Evolutionary conservation across 1,140 invertebrate genomes (phyloP).

Genomic region (Bemisia tabaci): DNA sequence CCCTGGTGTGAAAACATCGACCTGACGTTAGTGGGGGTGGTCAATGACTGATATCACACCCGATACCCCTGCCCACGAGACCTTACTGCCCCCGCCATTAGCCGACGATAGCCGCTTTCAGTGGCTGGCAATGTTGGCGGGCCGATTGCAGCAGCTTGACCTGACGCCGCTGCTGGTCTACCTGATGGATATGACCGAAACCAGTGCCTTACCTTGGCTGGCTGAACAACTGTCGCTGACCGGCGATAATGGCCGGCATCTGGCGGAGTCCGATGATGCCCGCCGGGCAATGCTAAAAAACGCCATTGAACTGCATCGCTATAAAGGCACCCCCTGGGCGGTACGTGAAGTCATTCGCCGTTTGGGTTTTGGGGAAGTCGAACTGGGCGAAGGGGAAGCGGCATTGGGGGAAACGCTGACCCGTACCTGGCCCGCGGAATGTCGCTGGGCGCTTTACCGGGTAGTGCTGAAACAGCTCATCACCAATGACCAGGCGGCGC

Average conservation of each 20-base stretch:
- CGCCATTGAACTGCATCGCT: not conserved
- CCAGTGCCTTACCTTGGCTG: not conserved
- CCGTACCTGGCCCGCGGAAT: too few species aligned
- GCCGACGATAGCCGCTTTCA: not conserved
- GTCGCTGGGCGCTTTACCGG: too few species aligned
- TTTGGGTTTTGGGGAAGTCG: too few species aligned
- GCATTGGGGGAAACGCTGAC: too few species aligned
- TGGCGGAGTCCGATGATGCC: slow-evolving; percentile 1
- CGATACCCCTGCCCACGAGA: not conserved
- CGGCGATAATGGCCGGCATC: slow-evolving; percentile 1
- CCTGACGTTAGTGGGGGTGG: not conserved
- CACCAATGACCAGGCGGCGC: too few species aligned
- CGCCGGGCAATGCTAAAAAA: not conserved
- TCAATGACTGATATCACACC: too few species aligned
- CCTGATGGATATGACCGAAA: slow-evolving; percentile 2
- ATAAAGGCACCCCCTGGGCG: not conserved
- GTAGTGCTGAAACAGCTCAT: too few species aligned
- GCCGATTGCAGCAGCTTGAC: not conserved
- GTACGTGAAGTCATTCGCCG: not conserved
- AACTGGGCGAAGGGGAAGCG: too few species aligned
- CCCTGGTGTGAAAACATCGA: not conserved
- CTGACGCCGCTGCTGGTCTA: slow-evolving; percentile 3
- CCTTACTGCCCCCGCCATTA: slow-evolving; percentile 1
- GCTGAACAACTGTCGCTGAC: slow-evolving; percentile 1
- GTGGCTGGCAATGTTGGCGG: not conserved